Conservation (phyloP, 2,113 vertebrate genomes). For the Pachycephala philippinensis region DNA sequence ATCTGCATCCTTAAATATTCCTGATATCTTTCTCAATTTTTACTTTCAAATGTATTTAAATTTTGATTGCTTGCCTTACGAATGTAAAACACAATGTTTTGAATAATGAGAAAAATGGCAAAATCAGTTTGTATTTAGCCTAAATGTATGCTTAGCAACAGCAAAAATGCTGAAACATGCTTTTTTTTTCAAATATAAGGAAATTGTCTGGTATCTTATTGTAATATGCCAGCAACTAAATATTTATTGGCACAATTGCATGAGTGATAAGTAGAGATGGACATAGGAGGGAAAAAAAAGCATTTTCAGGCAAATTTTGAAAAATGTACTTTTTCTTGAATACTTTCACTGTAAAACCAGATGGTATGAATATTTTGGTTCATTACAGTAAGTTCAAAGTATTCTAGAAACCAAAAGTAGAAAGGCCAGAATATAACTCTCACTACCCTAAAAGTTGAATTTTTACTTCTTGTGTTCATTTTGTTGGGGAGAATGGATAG, state of each 20-base stretch:
- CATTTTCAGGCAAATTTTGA: neutral
- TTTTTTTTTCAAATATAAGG: neutral
- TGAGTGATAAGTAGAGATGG: neutral
- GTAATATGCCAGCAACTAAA: neutral
- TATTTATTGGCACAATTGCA: neutral
- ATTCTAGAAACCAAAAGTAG: neutral
- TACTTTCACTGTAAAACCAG: neutral
- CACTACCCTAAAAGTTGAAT: neutral
- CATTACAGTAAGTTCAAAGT: neutral
- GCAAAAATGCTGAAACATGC: neutral
- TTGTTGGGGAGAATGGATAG: neutral
- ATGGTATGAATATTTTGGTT: neutral
- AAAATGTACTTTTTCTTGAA: neutral
- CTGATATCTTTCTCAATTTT: neutral
- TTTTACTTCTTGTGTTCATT: neutral
- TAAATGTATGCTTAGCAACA: neutral
- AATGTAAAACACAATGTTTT: neutral
- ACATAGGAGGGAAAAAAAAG: fast-evolving
- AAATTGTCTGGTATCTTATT: neutral
- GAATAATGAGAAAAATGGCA: neutral
- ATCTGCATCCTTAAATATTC: neutral
- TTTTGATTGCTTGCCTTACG: fast-evolving
- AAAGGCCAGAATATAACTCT: neutral
- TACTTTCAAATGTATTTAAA: neutral
- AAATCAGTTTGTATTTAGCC: neutral